phyloP scores from a whole-genome alignment of 1,140 invertebrate species.

The Aricia agestis region DNA sequence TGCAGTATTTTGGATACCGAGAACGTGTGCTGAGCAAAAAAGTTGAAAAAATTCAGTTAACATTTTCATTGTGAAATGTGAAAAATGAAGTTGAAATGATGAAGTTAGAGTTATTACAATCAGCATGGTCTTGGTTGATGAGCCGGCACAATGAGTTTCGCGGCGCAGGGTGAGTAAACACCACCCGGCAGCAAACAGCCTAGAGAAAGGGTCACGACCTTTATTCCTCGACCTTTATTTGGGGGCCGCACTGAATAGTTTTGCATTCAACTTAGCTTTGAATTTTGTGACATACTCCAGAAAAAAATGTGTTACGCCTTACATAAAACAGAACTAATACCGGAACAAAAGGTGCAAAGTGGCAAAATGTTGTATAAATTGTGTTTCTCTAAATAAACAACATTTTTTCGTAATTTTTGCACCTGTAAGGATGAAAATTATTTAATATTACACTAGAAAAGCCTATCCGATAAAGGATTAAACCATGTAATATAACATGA shows the following conservation, averaged over 20 bases:
- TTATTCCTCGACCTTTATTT: slow-evolving; percentile 50
- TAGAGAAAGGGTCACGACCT: slow-evolving; percentile 58
- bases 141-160: background rate
- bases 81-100: background rate
- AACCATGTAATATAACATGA: background rate
- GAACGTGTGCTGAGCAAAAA: too few species aligned
- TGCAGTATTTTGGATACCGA: background rate
- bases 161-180: slow-evolving; percentile 48
- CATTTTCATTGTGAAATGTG: too few species aligned
- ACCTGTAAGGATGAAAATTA: too few species aligned
- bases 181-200: slow-evolving; percentile 56
- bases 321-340: background rate
- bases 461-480: background rate
- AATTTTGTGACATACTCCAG: slow-evolving; percentile 23
- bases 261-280: slow-evolving; percentile 36
- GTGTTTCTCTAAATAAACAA: too few species aligned
- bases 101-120: slow-evolving; percentile 1
- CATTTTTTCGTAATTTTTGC: too few species aligned
- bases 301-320: slow-evolving; percentile 21
- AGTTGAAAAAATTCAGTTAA: background rate
- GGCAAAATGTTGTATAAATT: background rate
- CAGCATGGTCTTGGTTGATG: background rate
- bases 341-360: background rate
- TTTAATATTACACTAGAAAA: too few species aligned
- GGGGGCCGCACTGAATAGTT: slow-evolving; percentile 41